Base-by-base conservation (phyloP, 92 coral and sea anemone genomes). In the Palythoa grandiflora region DNA sequence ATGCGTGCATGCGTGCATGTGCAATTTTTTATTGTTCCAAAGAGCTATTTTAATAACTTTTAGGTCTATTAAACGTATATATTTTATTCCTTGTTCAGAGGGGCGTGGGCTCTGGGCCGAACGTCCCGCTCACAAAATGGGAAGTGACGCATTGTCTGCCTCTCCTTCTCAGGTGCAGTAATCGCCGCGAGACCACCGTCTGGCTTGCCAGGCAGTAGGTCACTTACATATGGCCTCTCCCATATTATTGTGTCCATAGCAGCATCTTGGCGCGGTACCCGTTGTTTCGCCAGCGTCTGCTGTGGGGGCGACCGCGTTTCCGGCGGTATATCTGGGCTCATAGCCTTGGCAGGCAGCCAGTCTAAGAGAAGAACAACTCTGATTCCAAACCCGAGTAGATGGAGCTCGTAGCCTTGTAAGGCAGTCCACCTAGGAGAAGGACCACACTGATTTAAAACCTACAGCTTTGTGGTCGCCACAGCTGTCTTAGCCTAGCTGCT, bases 381-480 rank as follows among this genome's bases (percentile, higher is more conserved):
- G 0, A n/a, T n/a, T 59, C 66, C 66, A 59, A 59, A 59, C 66
- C 17, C 66, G 61, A 15, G 61, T 55, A 9, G 61, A 55, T 55
- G 61, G 61, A n/a, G 38, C 38, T 66, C 36, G 72, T 66, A 66
- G 10, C 38, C 72, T 66, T 66, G 1, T 66, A 14, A 12, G 75
- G 75, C 51, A 37, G 75, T 38, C 36, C 10, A 37, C 2, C 21
- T 65, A 65, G 14, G 5, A 68, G 38, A 21, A 3, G 72, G 14
- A 68, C 72, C 3, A 13, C 38, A 0, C 66, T n/a, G 16, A n/a
- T 2, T 4, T n/a, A 13, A 59, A 4, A n/a, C 38, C 38, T 66
- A 71, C 75, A 37, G 73, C 51, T 40, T 71, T 36, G 75, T 11
- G 75, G 75, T 71, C n/a, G 51, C 20, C 75, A 11, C 75, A 71